Evolutionary conservation across 2,113 vertebrate species (phyloP), one percentile per base, ranked within the genome.

Genomic region (Sinocyclocheilus maitianheensis): DNA sequence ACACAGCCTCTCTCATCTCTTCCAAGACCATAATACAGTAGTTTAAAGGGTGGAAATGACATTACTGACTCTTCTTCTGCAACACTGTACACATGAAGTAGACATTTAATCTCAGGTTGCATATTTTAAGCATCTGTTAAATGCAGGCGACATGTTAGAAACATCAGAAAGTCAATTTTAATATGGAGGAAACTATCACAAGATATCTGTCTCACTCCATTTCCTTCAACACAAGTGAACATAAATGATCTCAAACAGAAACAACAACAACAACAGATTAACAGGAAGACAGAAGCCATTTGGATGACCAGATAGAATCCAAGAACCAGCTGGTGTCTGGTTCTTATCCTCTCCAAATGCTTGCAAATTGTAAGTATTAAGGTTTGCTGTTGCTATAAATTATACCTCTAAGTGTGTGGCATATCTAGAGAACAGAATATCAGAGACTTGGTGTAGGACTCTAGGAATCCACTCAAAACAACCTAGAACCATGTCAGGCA

Each of bases 301-400:
- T 40, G 53, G 30, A 78, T 40, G 53, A 60, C 53, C 20, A 37
- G 30, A 78, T 20, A 6, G 0, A 37, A 76, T 18, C 55, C 18
- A 58, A 78, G 51, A 78, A 58, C 26, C 77, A 78, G 53, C 77
- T 78, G 77, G 77, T 78, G 77, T 78, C 77, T 34, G 30, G 30
- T 30, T 30, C 30, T 30, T n/a, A 60, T 22, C 11, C 77, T 58
- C 53, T 3, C 18, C 3, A 77, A 77, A 5, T 72, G 69, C 69
- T 5, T 72, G 6, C 69, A 5, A 72, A 72, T 10, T 72, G 10
- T 72, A 43, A 72, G 34, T 20, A 22, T 72, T 26, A 65, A 65
- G 62, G 24, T 26, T 65, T 26, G 62, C 1, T 65, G 13, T 26
- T 65, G 24, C 24, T 65, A 26, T 63, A 26, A 63, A 63, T 26